These are phyloP conservation scores for Tetraodon nigroviridis DNA, from an alignment of 2,113 vertebrate genomes.

Conservation along the genomic window DNA sequence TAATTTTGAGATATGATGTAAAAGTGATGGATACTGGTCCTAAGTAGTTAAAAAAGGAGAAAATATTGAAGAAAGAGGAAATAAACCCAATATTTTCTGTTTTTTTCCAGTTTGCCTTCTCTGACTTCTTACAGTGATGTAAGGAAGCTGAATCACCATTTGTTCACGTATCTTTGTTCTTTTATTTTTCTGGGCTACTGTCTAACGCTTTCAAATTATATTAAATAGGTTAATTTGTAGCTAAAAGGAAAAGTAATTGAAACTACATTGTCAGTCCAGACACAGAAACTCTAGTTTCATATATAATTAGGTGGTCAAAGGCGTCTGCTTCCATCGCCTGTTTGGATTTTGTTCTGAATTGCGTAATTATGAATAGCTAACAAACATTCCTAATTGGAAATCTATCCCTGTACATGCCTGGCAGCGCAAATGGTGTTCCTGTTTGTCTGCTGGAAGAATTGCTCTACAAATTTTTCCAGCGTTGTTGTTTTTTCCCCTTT, in stretches of 20 bases:
- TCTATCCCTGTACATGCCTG: conserved; percentile 51
- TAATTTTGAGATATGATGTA: background rate
- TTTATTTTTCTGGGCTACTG: background rate
- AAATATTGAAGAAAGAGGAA: no score
- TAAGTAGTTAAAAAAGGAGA: no score
- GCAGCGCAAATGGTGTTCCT: conserved; percentile 40
- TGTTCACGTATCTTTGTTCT: background rate
- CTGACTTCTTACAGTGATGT: background rate
- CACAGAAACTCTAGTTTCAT: conserved; percentile 14
- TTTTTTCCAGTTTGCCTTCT: background rate
- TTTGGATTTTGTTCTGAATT: conserved; percentile 40
- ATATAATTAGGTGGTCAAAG: conserved; percentile 24
- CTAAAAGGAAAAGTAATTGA: background rate
- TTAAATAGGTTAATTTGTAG: background rate
- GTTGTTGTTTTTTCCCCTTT: conserved; percentile 8
- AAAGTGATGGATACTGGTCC: no score
- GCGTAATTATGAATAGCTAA: conserved; percentile 22
- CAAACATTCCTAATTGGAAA: conserved; percentile 60
- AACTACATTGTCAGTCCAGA: conserved; percentile 6
- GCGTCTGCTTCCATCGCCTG: conserved; percentile 23
- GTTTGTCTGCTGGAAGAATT: conserved; percentile 29
- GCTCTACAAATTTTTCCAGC: conserved; percentile 26
- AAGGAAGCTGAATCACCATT: background rate
- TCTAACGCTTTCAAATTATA: background rate
- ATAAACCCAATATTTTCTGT: no score